These are phyloP conservation scores for Sminthurinus aureus DNA, from an alignment of 2,888 invertebrate genomes.

Conservation along the genomic window DNA sequence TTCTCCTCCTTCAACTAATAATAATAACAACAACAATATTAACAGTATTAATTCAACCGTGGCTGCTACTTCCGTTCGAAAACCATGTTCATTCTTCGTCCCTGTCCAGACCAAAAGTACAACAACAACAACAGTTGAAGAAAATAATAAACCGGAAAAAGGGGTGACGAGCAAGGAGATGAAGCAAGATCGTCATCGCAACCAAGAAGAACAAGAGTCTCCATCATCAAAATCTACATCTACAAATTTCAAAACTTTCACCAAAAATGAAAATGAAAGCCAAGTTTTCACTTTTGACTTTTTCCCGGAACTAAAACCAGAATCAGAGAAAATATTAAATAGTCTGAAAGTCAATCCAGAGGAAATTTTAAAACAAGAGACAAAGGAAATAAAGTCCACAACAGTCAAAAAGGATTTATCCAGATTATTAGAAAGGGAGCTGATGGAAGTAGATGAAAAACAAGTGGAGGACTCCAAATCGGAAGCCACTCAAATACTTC, in stretches of 20 bases:
- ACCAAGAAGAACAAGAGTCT: too few relatives aligned
- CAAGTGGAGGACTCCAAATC: background rate
- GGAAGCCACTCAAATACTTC: background rate
- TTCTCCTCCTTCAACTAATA: background rate
- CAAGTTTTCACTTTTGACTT: background rate
- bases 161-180: too few relatives aligned
- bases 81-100: slow-evolving; percentile 59
- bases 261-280: background rate
- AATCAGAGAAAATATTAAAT: slow-evolving; percentile 13
- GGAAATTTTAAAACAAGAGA: background rate
- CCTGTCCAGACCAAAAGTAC: slow-evolving; percentile 38
- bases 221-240: background rate
- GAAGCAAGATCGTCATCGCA: too few relatives aligned
- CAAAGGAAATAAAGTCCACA: background rate
- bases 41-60: too few relatives aligned
- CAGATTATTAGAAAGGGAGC: background rate
- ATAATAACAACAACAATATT: too few relatives aligned
- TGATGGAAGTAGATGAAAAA: background rate
- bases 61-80: slow-evolving; percentile 34
- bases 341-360: background rate
- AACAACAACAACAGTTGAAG: too few relatives aligned
- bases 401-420: background rate
- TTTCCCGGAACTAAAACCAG: background rate
- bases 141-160: background rate
- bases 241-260: background rate